These are phyloP conservation scores for Anthonomus grandis DNA, from an alignment of 1,140 invertebrate species.

Conservation along the genomic window DNA sequence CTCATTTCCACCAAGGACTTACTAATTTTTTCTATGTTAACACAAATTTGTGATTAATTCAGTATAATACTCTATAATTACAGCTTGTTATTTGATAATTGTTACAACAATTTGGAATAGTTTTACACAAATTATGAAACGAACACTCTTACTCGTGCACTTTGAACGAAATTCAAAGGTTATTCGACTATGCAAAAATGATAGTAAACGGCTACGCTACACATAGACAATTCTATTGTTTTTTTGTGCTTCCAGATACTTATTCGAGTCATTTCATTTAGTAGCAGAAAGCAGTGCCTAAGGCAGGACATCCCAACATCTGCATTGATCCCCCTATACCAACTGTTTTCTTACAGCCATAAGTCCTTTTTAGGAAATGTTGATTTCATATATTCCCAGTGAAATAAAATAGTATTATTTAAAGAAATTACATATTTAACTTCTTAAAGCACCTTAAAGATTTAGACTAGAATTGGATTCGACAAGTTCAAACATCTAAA, in stretches of 20 bases:
- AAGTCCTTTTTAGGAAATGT: neutral
- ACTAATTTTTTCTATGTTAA: too few species aligned
- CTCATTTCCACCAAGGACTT: too few species aligned
- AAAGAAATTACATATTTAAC: too few species aligned
- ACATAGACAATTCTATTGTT: conserved; percentile 48
- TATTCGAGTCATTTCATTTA: conserved; percentile 33
- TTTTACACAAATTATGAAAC: neutral
- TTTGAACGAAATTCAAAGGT: too few species aligned
- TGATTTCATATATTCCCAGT: too few species aligned
- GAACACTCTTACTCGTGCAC: neutral
- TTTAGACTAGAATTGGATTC: too few species aligned
- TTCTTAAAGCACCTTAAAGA: too few species aligned
- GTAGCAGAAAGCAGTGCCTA: conserved; percentile 25
- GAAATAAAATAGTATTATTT: too few species aligned
- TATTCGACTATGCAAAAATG: neutral
- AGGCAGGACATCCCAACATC: neutral
- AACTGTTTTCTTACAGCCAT: neutral
- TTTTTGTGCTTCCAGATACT: conserved; percentile 50
- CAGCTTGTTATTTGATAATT: neutral
- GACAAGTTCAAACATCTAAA: too few species aligned
- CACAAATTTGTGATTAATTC: too few species aligned
- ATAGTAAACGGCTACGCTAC: conserved; percentile 12
- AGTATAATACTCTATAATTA: neutral
- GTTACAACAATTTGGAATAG: neutral
- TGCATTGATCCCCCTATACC: neutral